phyloP scores from a whole-genome alignment of 2,888 invertebrate species.

The Nowickia ferox region DNA sequence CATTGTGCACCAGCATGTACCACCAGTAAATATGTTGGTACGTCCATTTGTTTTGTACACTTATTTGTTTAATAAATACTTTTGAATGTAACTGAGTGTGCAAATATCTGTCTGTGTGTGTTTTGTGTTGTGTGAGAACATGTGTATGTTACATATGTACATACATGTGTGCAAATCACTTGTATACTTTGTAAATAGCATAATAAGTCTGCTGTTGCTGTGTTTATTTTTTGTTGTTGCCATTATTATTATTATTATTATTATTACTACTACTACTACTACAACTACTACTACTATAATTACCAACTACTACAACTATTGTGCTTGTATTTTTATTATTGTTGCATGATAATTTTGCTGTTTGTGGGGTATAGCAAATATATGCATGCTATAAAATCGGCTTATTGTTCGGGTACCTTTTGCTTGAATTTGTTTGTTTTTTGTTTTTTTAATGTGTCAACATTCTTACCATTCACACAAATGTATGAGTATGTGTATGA shows the following conservation, averaged over 20 bases:
- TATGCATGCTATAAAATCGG: constrained; percentile 61
- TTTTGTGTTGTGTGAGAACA: constrained; percentile 3
- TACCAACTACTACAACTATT: constrained; percentile 2
- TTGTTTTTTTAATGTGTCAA: not conserved
- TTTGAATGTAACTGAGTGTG: constrained; percentile 28
- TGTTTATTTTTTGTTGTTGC: no score
- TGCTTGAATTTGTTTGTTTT: not conserved
- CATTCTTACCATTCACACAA: not conserved
- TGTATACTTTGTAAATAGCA: constrained; percentile 59
- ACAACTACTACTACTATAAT: constrained; percentile 4
- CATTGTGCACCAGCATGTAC: constrained; percentile 34
- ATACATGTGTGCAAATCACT: not conserved
- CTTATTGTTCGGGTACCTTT: constrained; percentile 56
- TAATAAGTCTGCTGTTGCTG: constrained; percentile 52
- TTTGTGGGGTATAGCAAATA: constrained; percentile 26
- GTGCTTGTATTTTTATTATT: constrained; percentile 23
- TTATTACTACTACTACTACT: constrained; percentile 9
- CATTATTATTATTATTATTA: constrained; percentile 31
- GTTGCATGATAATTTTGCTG: constrained; percentile 17
- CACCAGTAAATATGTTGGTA: not conserved
- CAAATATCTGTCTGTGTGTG: constrained; percentile 3
- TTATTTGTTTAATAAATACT: constrained; percentile 54
- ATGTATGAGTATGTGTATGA: not conserved
- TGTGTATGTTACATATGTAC: not conserved
- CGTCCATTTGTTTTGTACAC: constrained; percentile 42